phyloP scores from a whole-genome alignment of 2,888 invertebrate species.

The Tribolium freemani region DNA sequence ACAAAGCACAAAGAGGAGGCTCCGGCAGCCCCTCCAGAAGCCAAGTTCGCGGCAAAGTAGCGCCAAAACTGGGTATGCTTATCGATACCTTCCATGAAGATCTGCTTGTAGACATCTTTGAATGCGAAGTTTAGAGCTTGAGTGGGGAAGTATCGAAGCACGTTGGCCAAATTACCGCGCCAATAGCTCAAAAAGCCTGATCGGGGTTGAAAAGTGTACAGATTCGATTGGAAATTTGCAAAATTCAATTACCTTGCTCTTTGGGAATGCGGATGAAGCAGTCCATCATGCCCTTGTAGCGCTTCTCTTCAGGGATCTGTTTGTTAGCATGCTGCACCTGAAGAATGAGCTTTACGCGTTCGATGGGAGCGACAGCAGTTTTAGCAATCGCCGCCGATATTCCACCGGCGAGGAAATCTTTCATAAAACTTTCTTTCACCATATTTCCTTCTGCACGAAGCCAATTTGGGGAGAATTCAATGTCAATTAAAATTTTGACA shows the following conservation, averaged over 20 bases:
- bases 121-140: constrained; percentile 82
- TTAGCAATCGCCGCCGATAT: constrained; percentile 21
- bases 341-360: constrained; percentile 25
- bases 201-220: background rate
- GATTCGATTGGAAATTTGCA: background rate
- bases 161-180: constrained; percentile 83
- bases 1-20: constrained; percentile 81
- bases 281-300: constrained; percentile 28
- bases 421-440: constrained; percentile 4
- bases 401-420: constrained; percentile 25
- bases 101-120: constrained; percentile 80
- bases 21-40: constrained; percentile 81
- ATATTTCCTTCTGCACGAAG: background rate
- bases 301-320: constrained; percentile 16
- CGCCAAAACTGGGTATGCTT: constrained; percentile 80
- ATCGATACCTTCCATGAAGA: constrained; percentile 77
- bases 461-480: background rate
- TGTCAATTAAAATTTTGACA: background rate
- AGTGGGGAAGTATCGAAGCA: constrained; percentile 81
- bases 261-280: constrained; percentile 74
- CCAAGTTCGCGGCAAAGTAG: constrained; percentile 78
- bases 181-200: constrained; percentile 74
- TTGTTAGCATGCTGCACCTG: constrained; percentile 26
- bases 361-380: constrained; percentile 22
- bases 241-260: constrained; percentile 69